Percentiles rank a stretch among this genome's conserved stretches.
Conservation (phyloP, 2,888 invertebrate genomes). For the Timema podura region DNA sequence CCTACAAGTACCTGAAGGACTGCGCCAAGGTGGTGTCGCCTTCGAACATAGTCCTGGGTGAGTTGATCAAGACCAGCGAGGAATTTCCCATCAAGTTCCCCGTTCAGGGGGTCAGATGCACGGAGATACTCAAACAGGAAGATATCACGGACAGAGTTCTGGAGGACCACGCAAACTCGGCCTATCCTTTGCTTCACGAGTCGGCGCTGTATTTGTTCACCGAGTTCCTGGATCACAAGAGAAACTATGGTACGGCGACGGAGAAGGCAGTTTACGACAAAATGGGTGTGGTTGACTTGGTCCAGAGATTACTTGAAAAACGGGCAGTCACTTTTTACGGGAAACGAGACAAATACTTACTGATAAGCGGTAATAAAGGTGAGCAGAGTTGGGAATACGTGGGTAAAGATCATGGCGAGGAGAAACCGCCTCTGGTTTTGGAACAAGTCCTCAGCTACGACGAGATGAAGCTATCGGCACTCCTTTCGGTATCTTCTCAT, state of each 20-base stretch:
- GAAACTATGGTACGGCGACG: constrained; percentile 47
- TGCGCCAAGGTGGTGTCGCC: constrained; percentile 37
- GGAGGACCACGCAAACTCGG: constrained; percentile 45
- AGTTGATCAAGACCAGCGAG: constrained; percentile 35
- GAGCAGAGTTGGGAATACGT: constrained; percentile 56
- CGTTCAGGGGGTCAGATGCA: constrained; percentile 41
- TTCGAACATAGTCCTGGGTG: constrained; percentile 37
- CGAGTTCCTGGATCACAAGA: constrained; percentile 53
- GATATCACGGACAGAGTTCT: constrained; percentile 38
- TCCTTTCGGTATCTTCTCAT: constrained; percentile 56
- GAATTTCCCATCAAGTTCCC: constrained; percentile 40
- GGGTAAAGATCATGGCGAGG: constrained; percentile 40
- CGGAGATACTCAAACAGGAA: constrained; percentile 37
- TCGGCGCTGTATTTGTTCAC: constrained; percentile 58
- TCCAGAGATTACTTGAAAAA: constrained; percentile 55
- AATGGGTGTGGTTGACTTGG: constrained; percentile 53
- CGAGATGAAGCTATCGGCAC: constrained; percentile 58
- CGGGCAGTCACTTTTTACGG: constrained; percentile 54
- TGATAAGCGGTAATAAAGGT: constrained; percentile 48
- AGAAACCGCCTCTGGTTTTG: constrained; percentile 38
- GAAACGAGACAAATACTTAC: constrained; percentile 48
- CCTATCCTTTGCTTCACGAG: constrained; percentile 67
- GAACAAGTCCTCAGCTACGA: constrained; percentile 59
- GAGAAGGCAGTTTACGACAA: constrained; percentile 56
- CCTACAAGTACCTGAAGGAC: constrained; percentile 10